Evolutionary conservation across 1,140 invertebrate genomes (phyloP), one percentile per base, ranked within the genome.

Genomic region (Drosophila nannoptera): DNA sequence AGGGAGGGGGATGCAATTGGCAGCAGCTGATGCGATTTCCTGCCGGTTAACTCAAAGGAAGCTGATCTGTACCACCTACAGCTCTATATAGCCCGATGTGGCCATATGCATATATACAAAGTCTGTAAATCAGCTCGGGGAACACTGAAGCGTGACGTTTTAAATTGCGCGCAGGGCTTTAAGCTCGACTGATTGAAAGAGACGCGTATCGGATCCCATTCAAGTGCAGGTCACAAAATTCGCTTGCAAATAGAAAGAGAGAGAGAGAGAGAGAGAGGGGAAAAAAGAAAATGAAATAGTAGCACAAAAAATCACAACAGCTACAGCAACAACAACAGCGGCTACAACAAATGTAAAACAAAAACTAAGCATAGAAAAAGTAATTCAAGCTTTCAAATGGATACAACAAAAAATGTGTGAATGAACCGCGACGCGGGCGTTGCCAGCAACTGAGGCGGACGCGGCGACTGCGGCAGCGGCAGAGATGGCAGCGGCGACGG

Each of bases 401-500:
- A 42, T 56, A 43, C 55, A 36, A 63, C 52, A 66, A 62, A 48
- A 81, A 81, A 78, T 82, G 78, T 82, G 80, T 82, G 78, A 82
- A 83, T 83, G 71, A 82, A 72, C 59, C 60, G 64, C 73, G 64
- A 73, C 59, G 67, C 42, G 70, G 42, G 54, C 50, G 68, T 67
- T 69, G 61, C 53, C 66, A 61, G 52, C 40, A 50, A 62, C 32
- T 42, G 46, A 58, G 33, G 31, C 43, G 35, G 36, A 32, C 11
- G n/a, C 22, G 6, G 40, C 12, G 40, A 14, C 14, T 31, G 33
- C 22, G 14, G 40, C n/a, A 42, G 14, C 12, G 16, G 62, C 14
- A 33, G 14, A 16, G 12, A 16, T 42, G 11, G 43, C 6, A 14
- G 11, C 40, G 36, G 55, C 36, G 40, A 32, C 52, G 46, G n/a